Percentiles rank a stretch among this genome's conserved stretches.
These are phyloP conservation scores for Carpatolechia fugitivella DNA, from an alignment of 2,888 invertebrate genomes.

Conservation along the genomic window DNA sequence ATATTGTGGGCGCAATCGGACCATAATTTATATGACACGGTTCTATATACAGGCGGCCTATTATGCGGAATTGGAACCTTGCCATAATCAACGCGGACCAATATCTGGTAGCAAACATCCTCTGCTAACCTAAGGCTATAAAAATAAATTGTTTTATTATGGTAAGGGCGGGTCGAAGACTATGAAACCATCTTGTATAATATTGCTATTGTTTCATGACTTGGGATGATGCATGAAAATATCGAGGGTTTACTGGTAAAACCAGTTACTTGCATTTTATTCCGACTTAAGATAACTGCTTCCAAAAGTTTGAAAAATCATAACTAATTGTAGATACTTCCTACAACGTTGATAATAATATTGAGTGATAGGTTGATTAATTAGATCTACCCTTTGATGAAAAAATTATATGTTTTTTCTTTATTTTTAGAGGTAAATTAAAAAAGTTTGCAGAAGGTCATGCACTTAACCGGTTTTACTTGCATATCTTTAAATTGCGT, in stretches of 20 bases:
- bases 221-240: slow-evolving; percentile 10
- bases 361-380: too few species aligned
- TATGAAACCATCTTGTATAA: slow-evolving; percentile 8
- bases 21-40: slow-evolving; percentile 59
- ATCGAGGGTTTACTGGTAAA: neutral
- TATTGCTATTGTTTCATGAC: slow-evolving; percentile 3
- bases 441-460: too few species aligned
- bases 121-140: slow-evolving; percentile 15
- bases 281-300: too few species aligned
- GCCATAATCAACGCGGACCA: slow-evolving; percentile 48
- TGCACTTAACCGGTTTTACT: too few species aligned
- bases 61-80: slow-evolving; percentile 59
- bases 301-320: too few species aligned
- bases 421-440: too few species aligned
- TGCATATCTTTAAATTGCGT: too few species aligned
- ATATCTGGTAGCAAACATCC: slow-evolving; percentile 27
- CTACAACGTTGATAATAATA: too few species aligned
- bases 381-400: too few species aligned
- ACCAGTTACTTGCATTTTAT: too few species aligned
- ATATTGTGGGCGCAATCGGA: slow-evolving; percentile 47
- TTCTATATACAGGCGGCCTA: slow-evolving; percentile 36
- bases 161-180: slow-evolving; percentile 13
- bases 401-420: too few species aligned
- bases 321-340: too few species aligned
- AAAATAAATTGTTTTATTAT: slow-evolving; percentile 22